Base-by-base conservation (phyloP, 1,140 invertebrate species). In the Saccostrea echinata region DNA sequence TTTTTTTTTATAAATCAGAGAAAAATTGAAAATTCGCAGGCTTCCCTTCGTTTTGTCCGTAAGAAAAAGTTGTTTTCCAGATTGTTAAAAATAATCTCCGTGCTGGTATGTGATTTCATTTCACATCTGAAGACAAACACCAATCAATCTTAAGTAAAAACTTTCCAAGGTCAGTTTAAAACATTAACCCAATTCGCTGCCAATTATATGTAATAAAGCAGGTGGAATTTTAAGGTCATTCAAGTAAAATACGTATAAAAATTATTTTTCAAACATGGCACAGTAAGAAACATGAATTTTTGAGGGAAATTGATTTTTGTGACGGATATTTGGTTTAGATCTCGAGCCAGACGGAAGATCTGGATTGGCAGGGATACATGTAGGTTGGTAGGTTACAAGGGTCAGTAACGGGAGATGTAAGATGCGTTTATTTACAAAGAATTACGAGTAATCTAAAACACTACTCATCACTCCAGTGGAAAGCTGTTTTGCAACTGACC, bases 361-460 rank as follows among this genome's bases (percentile, higher is more conserved):
- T 18, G 18, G 33, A 76, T 76, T 76, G 68, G 68, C 68, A 76
- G 12, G 11, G 30, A 13, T 30, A 18, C 30, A 30, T 76, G 68
- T 76, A 76, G 68, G 68, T 76, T 76, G 68, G 68, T 76, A 76
- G 68, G 30, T 76, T 43, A 76, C 27, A 33, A 27, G 30, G 68
- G 68, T 76, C 68, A 76, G 24, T 30, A 33, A 27, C 68, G 24
- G 30, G 12, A 76, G 27, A 76, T 30, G 68, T 76, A 16, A 76
- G 68, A 8, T 33, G 16, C 68, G 68, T 76, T 76, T 76, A 33
- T 76, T 76, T 76, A 76, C 68, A 76, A 13, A 27, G 64, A 76
- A 30, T 76, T 76, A 76, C 24, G 30, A 30, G 24, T 76, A 76
- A 76, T 76, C 68, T 76, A 76, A 76, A 76, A 76, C 68, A 76